These are phyloP conservation scores for Cottoperca gobio DNA, from an alignment of 2,797 vertebrate genomes.

Conservation along the genomic window DNA sequence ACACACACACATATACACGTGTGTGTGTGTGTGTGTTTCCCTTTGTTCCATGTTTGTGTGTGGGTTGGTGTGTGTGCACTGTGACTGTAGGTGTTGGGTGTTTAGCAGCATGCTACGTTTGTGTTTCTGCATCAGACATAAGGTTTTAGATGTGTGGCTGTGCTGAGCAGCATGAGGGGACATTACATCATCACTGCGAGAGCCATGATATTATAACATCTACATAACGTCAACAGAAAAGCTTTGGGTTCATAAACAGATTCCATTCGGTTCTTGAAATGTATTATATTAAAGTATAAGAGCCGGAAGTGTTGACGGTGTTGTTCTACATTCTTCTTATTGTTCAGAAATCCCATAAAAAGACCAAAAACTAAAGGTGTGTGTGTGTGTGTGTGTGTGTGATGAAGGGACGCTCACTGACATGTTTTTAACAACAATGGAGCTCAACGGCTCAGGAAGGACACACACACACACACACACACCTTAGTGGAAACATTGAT, in stretches of 20 bases:
- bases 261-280: too few species aligned
- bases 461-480: too few species aligned
- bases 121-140: conserved; percentile 23
- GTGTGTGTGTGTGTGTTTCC: too few species aligned
- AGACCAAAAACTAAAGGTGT: neutral
- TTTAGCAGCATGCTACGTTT: conserved; percentile 42
- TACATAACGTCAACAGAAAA: too few species aligned
- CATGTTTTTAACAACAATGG: neutral
- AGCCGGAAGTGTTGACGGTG: neutral
- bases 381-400: neutral
- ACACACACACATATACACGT: too few species aligned
- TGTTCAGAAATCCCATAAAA: neutral
- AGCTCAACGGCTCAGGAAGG: neutral
- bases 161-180: too few species aligned
- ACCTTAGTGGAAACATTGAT: neutral
- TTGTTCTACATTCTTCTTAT: neutral
- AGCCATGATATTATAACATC: too few species aligned
- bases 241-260: too few species aligned
- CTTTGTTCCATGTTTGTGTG: conserved; percentile 13
- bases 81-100: conserved; percentile 21
- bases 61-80: conserved; percentile 37
- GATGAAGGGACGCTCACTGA: neutral
- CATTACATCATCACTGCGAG: too few species aligned
- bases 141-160: neutral
- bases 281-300: too few species aligned